Evolutionary conservation across 2,888 invertebrate species (phyloP), one percentile per base, ranked within the genome.

Genomic region (Tromatobia lineatoria): DNA sequence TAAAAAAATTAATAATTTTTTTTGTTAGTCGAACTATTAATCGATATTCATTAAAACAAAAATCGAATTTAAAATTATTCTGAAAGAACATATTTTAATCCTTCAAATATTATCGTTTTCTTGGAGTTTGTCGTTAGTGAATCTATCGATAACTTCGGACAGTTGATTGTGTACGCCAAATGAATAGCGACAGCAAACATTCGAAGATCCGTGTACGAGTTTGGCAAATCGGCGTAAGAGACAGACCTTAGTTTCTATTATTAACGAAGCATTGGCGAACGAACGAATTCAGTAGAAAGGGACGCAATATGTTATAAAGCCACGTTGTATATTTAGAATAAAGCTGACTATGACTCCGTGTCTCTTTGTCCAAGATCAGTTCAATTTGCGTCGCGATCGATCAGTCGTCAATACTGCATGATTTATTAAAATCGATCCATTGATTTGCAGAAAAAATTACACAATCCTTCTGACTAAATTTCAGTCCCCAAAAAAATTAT

Each of bases 171-270:
- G 20, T 38, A 2, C 18, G 34, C 34, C 18, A 64, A 34, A 18
- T 11, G 38, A 64, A 20, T 7, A 38, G 1, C n/a, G n/a, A 64
- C 67, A 13, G 54, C 29, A 29, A 45, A 20, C 20, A 74, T 61
- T 50, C 50, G 34, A n/a, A 15, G 29, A 25, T 47, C 47, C 59
- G 71, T 73, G 71, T 20, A 25, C 59, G 45, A 73, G 47, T 61
- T 74, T 50, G 74, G 61, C 61, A 34, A 61, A 50, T 64, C 61
- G 34, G n/a, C 23, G 73, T 74, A 18, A 25, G 18, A 50, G 54
- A 86, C 87, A 86, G 88, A 88, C 88, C 90, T 87, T 23, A 73
- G 86, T 87, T 88, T 91, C 91, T 91, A 92, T 91, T 92, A 91
- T 92, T 91, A 91, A 89, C 73, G 61, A 85, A 84, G 61, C 76